Base-by-base conservation (phyloP, 2,888 invertebrate species). In the Andrena flavipes region DNA sequence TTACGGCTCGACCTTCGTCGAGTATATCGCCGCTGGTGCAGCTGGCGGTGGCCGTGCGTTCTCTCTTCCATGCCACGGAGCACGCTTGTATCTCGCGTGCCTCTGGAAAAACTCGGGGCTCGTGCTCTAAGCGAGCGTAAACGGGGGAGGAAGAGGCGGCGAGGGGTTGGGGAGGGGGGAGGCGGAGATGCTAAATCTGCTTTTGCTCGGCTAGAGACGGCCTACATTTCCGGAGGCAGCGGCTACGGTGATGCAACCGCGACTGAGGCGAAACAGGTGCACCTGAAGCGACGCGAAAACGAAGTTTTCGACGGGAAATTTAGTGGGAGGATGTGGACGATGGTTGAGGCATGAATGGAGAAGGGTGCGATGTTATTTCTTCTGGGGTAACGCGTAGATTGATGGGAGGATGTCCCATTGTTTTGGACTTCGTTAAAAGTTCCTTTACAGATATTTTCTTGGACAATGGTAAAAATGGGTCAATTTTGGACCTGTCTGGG, bases 211-310 rank as follows among this genome's bases (percentile, higher is more conserved):
- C 82, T 71, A 67, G 80, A 88, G 75, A 67, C 83, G 84, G 82
- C 86, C 88, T 86, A 86, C 70, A 88, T 88, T 86, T 86, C 83
- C 83, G 83, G 82, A 82, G 80, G 71, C 85, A 33, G 60, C 69
- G 62, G 35, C 56, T 23, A 23, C 59, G 76, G 30, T 84, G 82
- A 86, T 84, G 80, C 82, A 85, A 87, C 78, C 54, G 79, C 76
- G 78, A 64, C 73, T 70, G 56, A 76, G 70, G 71, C 62, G 80
- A 80, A 70, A 79, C 84, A 85, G 86, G 78, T 88, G 88, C 83
- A 73, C 59, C 69, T 79, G 75, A 63, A 62, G 29, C 63, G 56
- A 51, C 65, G 48, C 63, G 49, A 59, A 76, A 64, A 59, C 42
- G 72, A 69, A 76, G 68, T 71, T 72, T 69, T 59, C 68, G n/a